Evolutionary conservation across 2,888 invertebrate species (phyloP), one percentile per base, ranked within the genome.

Genomic region (Leptarthrus brevirostris): DNA sequence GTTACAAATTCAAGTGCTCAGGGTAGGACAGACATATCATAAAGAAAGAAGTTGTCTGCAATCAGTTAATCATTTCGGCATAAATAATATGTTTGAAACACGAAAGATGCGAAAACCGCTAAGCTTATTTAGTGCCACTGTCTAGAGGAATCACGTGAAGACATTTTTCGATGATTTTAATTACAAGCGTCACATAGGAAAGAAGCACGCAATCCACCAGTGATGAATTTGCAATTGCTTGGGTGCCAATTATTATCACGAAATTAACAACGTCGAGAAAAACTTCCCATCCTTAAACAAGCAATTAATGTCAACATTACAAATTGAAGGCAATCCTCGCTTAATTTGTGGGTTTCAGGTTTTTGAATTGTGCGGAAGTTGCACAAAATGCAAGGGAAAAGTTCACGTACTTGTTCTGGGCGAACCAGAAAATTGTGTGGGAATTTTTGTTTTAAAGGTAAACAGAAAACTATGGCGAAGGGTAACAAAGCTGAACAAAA

Each of bases 151-250:
- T 34, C 58, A 20, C 36, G 58, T 18, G 58, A 58, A 58, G 58
- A 58, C 12, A 36, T 58, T 58, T 58, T 58, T 58, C 58, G 58
- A 36, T 26, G 36, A 22, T 58, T 18, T 8, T 58, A 40, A 58
- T 58, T 58, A 58, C 58, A 16, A 36, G 18, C 12, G 14, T 34
- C 56, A n/a, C 34, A 16, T 34, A 30, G 30, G 34, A 22, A 18
- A 56, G 34, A 22, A 18, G 58, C 36, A 58, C 58, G 36, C 20
- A 58, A 36, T 36, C 12, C 36, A 6, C 40, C 3, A 12, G 36
- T 36, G 58, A 20, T 16, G 36, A 58, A 12, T 18, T 12, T 3
- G 36, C 18, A 58, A n/a, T 14, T 34, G 36, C 58, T 12, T 40
- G 40, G n/a, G 12, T 12, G 12, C 12, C 40, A 58, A 20, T 58